These are phyloP conservation scores for Geopemphigus sp. DNA, from an alignment of 1,140 invertebrate species.

Conservation along the genomic window DNA sequence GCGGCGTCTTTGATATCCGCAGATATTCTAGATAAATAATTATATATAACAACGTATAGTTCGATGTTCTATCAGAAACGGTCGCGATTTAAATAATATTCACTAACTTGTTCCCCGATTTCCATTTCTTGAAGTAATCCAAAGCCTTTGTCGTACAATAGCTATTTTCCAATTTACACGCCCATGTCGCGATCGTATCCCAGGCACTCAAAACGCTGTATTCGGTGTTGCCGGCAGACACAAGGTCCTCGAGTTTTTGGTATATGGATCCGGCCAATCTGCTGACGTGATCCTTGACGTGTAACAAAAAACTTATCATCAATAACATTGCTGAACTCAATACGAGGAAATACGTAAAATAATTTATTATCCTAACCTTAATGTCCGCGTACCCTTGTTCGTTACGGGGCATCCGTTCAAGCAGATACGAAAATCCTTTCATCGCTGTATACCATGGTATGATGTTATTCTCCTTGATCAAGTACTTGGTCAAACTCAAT, in stretches of 20 bases:
- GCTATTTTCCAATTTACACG: neutral
- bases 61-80: no score
- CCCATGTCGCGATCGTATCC: neutral
- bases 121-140: conserved; percentile 16
- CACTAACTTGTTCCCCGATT: neutral
- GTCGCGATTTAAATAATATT: neutral
- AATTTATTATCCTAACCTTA: neutral
- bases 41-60: neutral
- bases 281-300: neutral
- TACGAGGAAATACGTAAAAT: no score
- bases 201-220: neutral
- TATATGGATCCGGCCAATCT: neutral
- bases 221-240: neutral
- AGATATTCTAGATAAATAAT: conserved; percentile 24
- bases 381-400: conserved; percentile 61
- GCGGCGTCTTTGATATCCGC: conserved; percentile 49
- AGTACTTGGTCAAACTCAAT: conserved; percentile 45
- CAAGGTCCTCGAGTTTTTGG: neutral
- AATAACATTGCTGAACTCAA: no score
- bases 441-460: conserved; percentile 77
- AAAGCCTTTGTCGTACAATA: neutral
- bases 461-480: conserved; percentile 68
- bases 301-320: neutral
- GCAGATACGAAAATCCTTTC: conserved; percentile 12
- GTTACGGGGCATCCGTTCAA: neutral